A percentile compares a stretch with the other conserved stretches of the same genome.
phyloP scores from a whole-genome alignment of 2,888 invertebrate species.

The Junonia oenone region DNA sequence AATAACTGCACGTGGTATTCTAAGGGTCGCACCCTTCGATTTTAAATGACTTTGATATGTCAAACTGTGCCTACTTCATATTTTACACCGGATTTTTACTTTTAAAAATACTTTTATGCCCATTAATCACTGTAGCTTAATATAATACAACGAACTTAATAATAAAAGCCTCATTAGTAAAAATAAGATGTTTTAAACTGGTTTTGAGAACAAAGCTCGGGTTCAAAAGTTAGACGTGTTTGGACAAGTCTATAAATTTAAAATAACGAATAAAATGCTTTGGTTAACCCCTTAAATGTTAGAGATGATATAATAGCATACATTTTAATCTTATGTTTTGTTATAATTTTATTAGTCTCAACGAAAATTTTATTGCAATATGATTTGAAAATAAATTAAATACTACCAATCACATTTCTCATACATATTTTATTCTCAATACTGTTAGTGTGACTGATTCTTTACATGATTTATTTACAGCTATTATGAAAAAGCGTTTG shows the following conservation, averaged over 20 bases:
- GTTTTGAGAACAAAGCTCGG: slow-evolving; percentile 14
- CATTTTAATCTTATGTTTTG: too few species aligned
- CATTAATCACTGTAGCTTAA: slow-evolving; percentile 5
- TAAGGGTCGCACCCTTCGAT: slow-evolving; percentile 53
- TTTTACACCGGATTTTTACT: not conserved
- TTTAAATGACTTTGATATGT: slow-evolving; percentile 15
- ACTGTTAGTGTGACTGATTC: too few species aligned
- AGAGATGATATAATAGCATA: too few species aligned
- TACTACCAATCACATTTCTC: too few species aligned
- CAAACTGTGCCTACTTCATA: not conserved
- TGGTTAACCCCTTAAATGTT: not conserved
- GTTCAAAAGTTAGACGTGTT: slow-evolving; percentile 15
- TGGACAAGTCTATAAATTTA: slow-evolving; percentile 15
- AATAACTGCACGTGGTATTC: slow-evolving; percentile 52
- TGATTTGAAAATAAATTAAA: too few species aligned
- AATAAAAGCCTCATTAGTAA: slow-evolving; percentile 10
- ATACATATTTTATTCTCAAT: too few species aligned
- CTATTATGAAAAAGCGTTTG: too few species aligned
- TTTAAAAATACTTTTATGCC: not conserved
- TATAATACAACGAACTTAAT: not conserved
- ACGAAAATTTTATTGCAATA: too few species aligned
- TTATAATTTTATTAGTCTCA: too few species aligned
- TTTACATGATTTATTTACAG: too few species aligned
- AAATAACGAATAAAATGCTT: slow-evolving; percentile 2
- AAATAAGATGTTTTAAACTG: slow-evolving; percentile 18